phyloP scores from a whole-genome alignment of 2,888 invertebrate species.

The Dryobotodes eremita region DNA sequence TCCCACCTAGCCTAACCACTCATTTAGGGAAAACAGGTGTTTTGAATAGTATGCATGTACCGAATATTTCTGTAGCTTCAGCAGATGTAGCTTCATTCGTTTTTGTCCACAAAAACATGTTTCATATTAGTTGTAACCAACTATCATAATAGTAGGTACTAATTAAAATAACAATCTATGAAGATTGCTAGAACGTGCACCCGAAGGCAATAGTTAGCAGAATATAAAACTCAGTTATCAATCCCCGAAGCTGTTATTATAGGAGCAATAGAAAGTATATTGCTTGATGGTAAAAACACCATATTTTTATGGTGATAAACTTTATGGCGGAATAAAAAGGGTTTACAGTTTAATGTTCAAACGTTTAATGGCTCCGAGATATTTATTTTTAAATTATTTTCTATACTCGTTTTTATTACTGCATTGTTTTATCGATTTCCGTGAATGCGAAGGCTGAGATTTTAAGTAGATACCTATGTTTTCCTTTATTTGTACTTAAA shows the following conservation, averaged over 20 bases:
- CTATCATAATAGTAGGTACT: too few relatives aligned
- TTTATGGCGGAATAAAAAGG: conserved; percentile 64
- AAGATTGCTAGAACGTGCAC: background rate
- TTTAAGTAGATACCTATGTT: background rate
- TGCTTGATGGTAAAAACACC: conserved; percentile 59
- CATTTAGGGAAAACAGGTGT: too few relatives aligned
- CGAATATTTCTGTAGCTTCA: background rate
- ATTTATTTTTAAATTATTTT: conserved; percentile 62
- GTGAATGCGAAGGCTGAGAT: conserved; percentile 14
- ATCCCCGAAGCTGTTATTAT: conserved; percentile 62
- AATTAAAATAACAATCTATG: background rate
- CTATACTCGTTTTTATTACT: conserved; percentile 37
- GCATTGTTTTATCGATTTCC: conserved; percentile 44
- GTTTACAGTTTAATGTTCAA: conserved; percentile 59
- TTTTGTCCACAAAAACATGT: background rate
- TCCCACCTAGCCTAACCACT: too few relatives aligned
- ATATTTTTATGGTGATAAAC: conserved; percentile 64
- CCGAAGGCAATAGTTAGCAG: conserved; percentile 40
- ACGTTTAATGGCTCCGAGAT: conserved; percentile 39
- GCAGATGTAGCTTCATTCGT: background rate
- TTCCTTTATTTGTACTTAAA: background rate
- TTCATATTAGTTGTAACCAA: background rate
- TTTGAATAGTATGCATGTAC: too few relatives aligned
- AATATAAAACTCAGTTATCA: conserved; percentile 59
- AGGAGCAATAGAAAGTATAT: conserved; percentile 64